Evolutionary conservation across 2,113 vertebrate genomes (phyloP), one percentile per base, ranked within the genome.

Genomic region (Callithrix jacchus): DNA sequence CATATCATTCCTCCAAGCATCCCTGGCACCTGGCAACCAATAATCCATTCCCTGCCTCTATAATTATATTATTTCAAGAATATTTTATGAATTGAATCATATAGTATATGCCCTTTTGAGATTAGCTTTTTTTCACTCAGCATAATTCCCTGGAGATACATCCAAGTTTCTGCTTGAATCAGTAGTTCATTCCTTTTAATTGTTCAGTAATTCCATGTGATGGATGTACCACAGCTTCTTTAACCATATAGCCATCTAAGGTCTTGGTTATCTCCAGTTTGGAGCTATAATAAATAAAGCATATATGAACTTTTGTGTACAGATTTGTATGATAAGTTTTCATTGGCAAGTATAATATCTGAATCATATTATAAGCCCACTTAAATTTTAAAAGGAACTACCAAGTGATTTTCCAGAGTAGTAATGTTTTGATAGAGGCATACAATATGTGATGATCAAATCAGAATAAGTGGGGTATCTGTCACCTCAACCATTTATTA

Each of bases 21-120:
- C 18, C 32, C 35, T 68, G 61, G 74, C 74, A 16, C 12, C 4
- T 76, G 16, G 66, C 32, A 91, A 82, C 56, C 47, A 87, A 56
- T 87, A 74, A 87, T 90, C 73, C 16, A 32, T 82, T 68, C 27
- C 32, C 21, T 8, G 35, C 61, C 52, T 90, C 49, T 79, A 32
- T 61, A 73, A 80, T 85, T 76, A 49, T 93, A 71, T 87, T 84
- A 70, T 89, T 89, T 93, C n/a, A 85, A 79, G 27, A 77, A 91
- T 35, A 13, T 76, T 70, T 68, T 49, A 35, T 87, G 30, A 83
- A 77, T 35, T 30, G 9, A 47, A 77, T 45, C 23, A 49, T 71
- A 42, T 2, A 79, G 42, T 70, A 64, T 42, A 2, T 27, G 25
- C 40, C n/a, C 8, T 61, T 84, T 54, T 58, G 58, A 64, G 56